A percentile compares a stretch with the other conserved stretches of the same genome.
Conservation (phyloP, 2,888 invertebrate species). For the Oscheius sp. region DNA sequence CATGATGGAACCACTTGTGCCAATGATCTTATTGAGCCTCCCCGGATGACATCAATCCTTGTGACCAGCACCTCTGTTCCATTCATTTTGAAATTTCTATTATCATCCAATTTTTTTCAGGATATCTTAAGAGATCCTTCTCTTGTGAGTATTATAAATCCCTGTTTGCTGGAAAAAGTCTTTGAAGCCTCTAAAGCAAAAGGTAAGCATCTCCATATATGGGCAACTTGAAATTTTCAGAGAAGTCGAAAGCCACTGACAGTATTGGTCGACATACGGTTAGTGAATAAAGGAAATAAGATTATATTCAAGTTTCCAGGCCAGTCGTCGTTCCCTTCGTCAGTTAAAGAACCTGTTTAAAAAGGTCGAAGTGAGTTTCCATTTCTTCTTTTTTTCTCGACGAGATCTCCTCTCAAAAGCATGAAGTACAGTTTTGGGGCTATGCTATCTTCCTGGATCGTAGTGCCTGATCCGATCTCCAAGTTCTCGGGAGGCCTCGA, state of each 20-base stretch:
- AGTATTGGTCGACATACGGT: constrained; percentile 14
- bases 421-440: constrained; percentile 16
- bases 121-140: constrained; percentile 16
- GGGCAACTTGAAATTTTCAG: no score
- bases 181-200: constrained; percentile 15
- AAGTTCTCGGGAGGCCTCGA: not conserved
- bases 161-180: constrained; percentile 4
- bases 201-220: no score
- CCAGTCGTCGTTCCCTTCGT: constrained; percentile 19
- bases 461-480: constrained; percentile 19
- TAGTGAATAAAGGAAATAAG: constrained; percentile 14
- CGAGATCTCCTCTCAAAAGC: no score
- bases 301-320: constrained; percentile 26
- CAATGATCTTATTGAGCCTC: no score
- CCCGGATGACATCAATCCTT: no score
- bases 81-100: not conserved
- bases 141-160: constrained; percentile 1
- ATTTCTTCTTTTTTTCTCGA: not conserved
- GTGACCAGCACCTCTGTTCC: no score
- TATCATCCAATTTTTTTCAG: not conserved
- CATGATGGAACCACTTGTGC: no score
- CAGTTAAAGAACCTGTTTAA: constrained; percentile 24
- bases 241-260: no score
- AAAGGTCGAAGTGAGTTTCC: constrained; percentile 7
- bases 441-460: constrained; percentile 25